Evolutionary conservation across 1,140 invertebrate species (phyloP).

Genomic region (Drosophila miranda): DNA sequence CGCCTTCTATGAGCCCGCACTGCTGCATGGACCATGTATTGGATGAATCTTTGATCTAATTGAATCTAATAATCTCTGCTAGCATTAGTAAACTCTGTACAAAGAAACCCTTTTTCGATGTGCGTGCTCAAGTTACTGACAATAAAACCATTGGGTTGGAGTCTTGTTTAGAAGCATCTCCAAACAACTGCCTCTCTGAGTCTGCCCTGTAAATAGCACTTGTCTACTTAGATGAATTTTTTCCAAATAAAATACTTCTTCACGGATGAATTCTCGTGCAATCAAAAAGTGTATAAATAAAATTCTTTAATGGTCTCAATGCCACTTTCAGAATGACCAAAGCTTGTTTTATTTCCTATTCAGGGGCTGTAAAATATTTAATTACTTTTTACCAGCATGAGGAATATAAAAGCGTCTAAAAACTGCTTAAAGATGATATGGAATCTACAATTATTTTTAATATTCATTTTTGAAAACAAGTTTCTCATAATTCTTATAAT

Average conservation of each 20-base stretch:
- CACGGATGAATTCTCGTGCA: conserved; percentile 34
- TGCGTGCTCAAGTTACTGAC: conserved; percentile 35
- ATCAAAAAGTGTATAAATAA: conserved; percentile 71
- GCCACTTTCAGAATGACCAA: conserved; percentile 20
- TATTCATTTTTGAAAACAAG: too few species aligned
- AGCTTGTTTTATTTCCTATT: not conserved
- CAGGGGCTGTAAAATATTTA: conserved; percentile 4
- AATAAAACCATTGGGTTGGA: conserved; percentile 56
- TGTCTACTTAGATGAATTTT: conserved; percentile 25
- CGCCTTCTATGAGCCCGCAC: conserved; percentile 70
- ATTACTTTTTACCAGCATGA: conserved; percentile 30
- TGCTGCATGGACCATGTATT: conserved; percentile 82
- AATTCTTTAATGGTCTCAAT: conserved; percentile 22
- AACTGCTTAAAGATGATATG: conserved; percentile 20
- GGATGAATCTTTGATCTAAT: conserved; percentile 63
- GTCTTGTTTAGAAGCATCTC: too few species aligned
- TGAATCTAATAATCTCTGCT: conserved; percentile 13
- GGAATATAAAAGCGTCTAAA: not conserved
- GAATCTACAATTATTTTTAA: conserved; percentile 10
- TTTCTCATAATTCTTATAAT: not conserved
- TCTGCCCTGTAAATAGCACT: conserved; percentile 64
- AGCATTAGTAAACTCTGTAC: conserved; percentile 50
- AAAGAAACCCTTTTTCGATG: conserved; percentile 55
- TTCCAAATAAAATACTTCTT: conserved; percentile 32
- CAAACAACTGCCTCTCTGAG: not conserved